Evolutionary conservation across 2,888 invertebrate species (phyloP), one percentile per base, ranked within the genome.

Genomic region (Yponomeuta plumbellus): DNA sequence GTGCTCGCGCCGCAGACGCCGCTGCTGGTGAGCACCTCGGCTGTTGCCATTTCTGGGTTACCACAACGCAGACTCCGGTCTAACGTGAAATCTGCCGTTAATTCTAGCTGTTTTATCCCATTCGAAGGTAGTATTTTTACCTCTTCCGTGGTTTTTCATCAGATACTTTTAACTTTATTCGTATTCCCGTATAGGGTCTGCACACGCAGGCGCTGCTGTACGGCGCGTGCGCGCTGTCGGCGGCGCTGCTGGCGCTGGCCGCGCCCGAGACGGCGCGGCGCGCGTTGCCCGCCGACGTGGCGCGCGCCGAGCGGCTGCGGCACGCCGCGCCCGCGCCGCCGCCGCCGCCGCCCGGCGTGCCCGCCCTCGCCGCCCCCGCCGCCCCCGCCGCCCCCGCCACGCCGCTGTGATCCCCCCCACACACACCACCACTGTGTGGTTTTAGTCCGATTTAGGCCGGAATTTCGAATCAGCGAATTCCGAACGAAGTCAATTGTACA

Each of bases 1-100:
- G 93, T 94, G 78, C 80, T 94, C 66, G 94, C 95, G 39, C 95
- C 95, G 56, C 95, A 94, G 81, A 94, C 94, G 13, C 94, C 94
- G 20, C 82, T 58, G 58, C 20, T 58, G 22, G 58, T 58, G 21
- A 8, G 22, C 8, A 0, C 20, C n/a, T n/a, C n/a, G n/a, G n/a
- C n/a, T n/a, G n/a, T n/a, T n/a, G n/a, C n/a, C n/a, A n/a, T n/a
- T n/a, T n/a, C n/a, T n/a, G n/a, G n/a, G n/a, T n/a, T n/a, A n/a
- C n/a, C n/a, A n/a, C n/a, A n/a, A n/a, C n/a, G n/a, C n/a, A n/a
- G n/a, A n/a, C n/a, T n/a, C n/a, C n/a, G n/a, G n/a, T n/a, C n/a
- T n/a, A n/a, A n/a, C n/a, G n/a, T n/a, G n/a, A n/a, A n/a, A n/a
- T n/a, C n/a, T n/a, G n/a, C n/a, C n/a, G n/a, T n/a, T n/a, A n/a